Percentiles rank a stretch among this genome's conserved stretches.
phyloP scores from a whole-genome alignment of 2,113 vertebrate genomes.

The Formicarius rufipectus region DNA sequence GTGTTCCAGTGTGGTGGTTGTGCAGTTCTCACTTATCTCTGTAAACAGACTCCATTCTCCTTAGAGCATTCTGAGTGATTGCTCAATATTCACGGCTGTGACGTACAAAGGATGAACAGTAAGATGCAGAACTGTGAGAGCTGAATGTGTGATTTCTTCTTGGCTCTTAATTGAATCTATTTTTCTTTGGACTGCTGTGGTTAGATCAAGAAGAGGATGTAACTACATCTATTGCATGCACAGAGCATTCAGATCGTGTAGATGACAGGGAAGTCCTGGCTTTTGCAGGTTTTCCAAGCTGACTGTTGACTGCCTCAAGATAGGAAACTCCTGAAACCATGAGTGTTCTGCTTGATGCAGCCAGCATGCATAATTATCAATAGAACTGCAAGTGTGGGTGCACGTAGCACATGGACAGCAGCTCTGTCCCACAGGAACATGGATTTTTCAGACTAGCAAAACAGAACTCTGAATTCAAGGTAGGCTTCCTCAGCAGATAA shows the following conservation, averaged over 20 bases:
- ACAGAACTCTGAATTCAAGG: not conserved
- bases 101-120: not conserved
- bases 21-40: slow-evolving; percentile 6
- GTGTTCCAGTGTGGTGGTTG: not conserved
- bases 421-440: not conserved
- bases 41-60: not conserved
- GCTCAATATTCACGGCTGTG: not conserved
- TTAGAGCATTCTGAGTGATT: not conserved
- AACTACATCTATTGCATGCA: not conserved
- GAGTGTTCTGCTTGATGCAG: not conserved
- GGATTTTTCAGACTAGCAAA: not conserved
- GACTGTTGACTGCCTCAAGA: not conserved
- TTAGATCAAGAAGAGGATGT: not conserved
- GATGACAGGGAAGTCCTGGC: not conserved
- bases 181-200: not conserved
- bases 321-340: not conserved
- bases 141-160: not conserved
- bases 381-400: not conserved
- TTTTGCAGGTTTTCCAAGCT: not conserved
- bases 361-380: not conserved
- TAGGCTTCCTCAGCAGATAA: not conserved
- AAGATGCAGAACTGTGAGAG: not conserved
- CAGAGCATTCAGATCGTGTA: not conserved
- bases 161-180: not conserved
- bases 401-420: not conserved